phyloP scores from a whole-genome alignment of 1,140 invertebrate genomes.

The Metopolophium dirhodum region DNA sequence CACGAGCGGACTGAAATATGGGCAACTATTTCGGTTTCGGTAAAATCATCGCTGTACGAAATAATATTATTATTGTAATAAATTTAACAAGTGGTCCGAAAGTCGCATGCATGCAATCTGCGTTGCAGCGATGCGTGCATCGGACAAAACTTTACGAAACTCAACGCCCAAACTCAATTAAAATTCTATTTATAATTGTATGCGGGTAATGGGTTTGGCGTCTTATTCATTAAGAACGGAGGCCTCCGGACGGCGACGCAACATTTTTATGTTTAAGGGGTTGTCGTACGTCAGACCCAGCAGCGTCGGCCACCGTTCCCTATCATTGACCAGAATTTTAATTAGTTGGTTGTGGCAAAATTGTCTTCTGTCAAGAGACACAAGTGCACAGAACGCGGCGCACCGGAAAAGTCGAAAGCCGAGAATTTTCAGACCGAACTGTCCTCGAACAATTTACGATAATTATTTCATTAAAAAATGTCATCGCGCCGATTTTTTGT shows the following conservation, averaged over 20 bases:
- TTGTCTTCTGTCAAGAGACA: background rate
- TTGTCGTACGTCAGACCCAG: background rate
- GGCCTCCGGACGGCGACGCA: background rate
- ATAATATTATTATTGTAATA: background rate
- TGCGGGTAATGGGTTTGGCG: background rate
- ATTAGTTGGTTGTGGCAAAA: slow-evolving; percentile 3
- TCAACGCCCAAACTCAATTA: background rate
- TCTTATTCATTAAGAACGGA: background rate
- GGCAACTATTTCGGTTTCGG: background rate
- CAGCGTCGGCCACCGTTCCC: background rate
- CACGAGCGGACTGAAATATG: background rate
- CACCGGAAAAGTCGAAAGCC: background rate
- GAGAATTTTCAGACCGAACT: background rate
- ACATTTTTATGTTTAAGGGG: slow-evolving; percentile 1
- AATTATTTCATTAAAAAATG: background rate
- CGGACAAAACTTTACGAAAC: background rate
- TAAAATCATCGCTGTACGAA: background rate
- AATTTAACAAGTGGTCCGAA: background rate
- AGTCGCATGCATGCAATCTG: background rate
- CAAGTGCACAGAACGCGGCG: background rate
- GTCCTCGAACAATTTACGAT: background rate
- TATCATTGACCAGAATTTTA: slow-evolving; percentile 1
- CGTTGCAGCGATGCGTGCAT: background rate
- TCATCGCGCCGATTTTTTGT: background rate
- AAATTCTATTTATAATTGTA: slow-evolving; percentile 3